Conservation (phyloP, 2,888 invertebrate species). For the Amiota communis region DNA sequence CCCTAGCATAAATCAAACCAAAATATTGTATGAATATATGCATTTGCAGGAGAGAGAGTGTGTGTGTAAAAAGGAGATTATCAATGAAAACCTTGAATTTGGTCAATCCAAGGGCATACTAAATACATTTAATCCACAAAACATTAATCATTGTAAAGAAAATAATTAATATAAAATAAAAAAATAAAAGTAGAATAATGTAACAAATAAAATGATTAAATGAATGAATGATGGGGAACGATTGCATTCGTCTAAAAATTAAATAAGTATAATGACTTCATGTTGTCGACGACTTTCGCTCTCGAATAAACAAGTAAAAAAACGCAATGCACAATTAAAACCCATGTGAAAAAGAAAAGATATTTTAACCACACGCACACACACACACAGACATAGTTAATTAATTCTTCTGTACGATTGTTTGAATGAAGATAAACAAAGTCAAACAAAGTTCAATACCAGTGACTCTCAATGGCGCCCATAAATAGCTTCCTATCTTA, state of each 20-base stretch:
- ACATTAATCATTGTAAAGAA: too few species aligned
- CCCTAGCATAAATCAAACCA: too few species aligned
- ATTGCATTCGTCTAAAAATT: background rate
- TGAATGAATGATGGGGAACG: conserved; percentile 28
- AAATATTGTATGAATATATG: too few species aligned
- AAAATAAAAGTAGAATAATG: background rate
- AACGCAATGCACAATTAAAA: background rate
- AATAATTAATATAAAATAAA: too few species aligned
- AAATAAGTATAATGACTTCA: background rate
- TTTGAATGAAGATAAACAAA: conserved; percentile 39
- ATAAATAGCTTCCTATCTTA: background rate
- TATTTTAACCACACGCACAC: background rate
- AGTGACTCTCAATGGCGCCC: conserved; percentile 33
- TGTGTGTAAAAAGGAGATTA: too few species aligned
- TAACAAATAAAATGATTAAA: conserved; percentile 45
- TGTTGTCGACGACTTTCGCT: conserved; percentile 12
- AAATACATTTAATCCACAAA: too few species aligned
- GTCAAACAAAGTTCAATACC: conserved; percentile 65
- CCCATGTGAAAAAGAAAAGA: background rate
- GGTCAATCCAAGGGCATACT: too few species aligned
- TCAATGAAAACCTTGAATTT: too few species aligned
- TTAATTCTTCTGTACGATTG: background rate
- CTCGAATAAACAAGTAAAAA: too few species aligned
- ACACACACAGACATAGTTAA: background rate
- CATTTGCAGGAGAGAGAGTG: too few species aligned